These are phyloP conservation scores for Barypeithes pellucidus DNA, from an alignment of 2,888 invertebrate genomes.

Conservation along the genomic window DNA sequence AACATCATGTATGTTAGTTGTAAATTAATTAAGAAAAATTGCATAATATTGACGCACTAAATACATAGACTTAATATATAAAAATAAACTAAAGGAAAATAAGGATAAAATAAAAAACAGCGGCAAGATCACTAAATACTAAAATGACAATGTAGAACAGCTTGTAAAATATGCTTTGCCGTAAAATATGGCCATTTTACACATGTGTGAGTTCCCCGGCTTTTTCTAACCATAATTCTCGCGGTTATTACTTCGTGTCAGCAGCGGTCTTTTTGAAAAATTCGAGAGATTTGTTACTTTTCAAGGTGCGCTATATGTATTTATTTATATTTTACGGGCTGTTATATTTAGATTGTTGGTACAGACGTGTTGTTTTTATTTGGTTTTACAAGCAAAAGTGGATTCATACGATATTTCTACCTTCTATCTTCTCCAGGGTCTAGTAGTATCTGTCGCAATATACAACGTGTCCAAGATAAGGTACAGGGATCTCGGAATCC, in stretches of 20 bases:
- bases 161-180: constrained; percentile 42
- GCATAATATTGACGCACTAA: too few species aligned
- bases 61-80: background rate
- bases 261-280: constrained; percentile 47
- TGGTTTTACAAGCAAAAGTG: background rate
- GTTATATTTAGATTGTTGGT: constrained; percentile 10
- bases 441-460: too few species aligned
- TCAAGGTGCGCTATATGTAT: constrained; percentile 26
- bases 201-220: constrained; percentile 49
- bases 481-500: too few species aligned
- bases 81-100: background rate
- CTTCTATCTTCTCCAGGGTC: too few species aligned
- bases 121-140: constrained; percentile 35
- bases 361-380: background rate
- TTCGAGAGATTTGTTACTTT: constrained; percentile 40
- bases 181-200: constrained; percentile 48
- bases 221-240: constrained; percentile 48
- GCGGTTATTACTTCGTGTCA: constrained; percentile 47
- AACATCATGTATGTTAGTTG: too few species aligned
- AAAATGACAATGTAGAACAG: constrained; percentile 50
- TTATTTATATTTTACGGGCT: constrained; percentile 20
- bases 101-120: background rate
- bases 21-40: too few species aligned
- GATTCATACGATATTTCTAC: too few species aligned
- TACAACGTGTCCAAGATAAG: too few species aligned